Evolutionary conservation across 2,888 invertebrate species (phyloP).

Genomic region (Plebejus melissa): DNA sequence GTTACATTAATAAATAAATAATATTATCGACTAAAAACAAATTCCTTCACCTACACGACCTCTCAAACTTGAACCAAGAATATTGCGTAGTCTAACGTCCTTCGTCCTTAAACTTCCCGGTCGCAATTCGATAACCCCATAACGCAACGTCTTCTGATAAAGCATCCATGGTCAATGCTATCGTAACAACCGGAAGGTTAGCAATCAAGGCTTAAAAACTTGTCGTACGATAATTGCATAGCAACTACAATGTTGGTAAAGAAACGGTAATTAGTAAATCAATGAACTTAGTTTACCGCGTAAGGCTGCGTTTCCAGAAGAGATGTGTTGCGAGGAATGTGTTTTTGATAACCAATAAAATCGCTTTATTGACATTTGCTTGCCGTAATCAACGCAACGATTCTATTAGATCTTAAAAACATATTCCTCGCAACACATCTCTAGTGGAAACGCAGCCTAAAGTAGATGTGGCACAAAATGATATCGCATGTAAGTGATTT

Average conservation of each 20-base stretch:
- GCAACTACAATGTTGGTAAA: conserved; percentile 1
- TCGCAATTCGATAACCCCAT: conserved; percentile 6
- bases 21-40: neutral
- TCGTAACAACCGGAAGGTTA: neutral
- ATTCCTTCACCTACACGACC: neutral
- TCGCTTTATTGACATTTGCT: too few relatives aligned
- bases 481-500: too few relatives aligned
- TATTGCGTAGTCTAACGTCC: neutral
- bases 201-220: conserved; percentile 7
- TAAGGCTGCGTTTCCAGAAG: too few relatives aligned
- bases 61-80: neutral
- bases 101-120: neutral
- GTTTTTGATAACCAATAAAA: too few relatives aligned
- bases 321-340: too few relatives aligned
- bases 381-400: too few relatives aligned
- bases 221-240: conserved; percentile 5
- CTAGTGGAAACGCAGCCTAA: neutral
- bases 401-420: too few relatives aligned
- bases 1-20: too few relatives aligned
- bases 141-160: conserved; percentile 9
- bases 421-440: too few relatives aligned
- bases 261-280: conserved; percentile 8
- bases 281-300: neutral
- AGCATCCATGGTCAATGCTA: conserved; percentile 6
- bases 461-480: neutral